Conservation (phyloP, 1,140 invertebrate genomes). For the Pristionchus pacificus region DNA sequence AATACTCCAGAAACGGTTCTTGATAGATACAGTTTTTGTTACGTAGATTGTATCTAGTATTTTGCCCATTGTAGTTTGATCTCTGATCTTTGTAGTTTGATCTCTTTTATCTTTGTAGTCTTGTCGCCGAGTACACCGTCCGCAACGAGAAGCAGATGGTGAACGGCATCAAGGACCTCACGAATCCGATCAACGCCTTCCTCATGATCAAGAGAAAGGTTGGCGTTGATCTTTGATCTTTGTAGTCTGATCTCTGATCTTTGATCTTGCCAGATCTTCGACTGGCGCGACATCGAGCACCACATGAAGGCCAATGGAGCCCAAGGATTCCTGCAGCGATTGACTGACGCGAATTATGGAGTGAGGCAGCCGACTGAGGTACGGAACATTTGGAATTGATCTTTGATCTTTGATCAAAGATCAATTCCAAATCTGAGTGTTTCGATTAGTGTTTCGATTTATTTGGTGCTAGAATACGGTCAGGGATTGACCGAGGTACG, state of each 20-base stretch:
- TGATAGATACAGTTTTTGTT: neutral
- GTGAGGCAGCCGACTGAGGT: constrained; percentile 31
- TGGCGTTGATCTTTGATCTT: constrained; percentile 61
- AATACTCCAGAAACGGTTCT: neutral
- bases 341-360: constrained; percentile 22
- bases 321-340: neutral
- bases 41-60: constrained; percentile 8
- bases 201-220: constrained; percentile 88
- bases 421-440: too few relatives aligned
- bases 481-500: too few relatives aligned
- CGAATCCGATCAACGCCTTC: constrained; percentile 93
- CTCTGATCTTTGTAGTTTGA: too few relatives aligned
- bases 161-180: constrained; percentile 29
- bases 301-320: constrained; percentile 37
- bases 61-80: constrained; percentile 13
- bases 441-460: too few relatives aligned
- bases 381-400: too few relatives aligned
- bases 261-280: constrained; percentile 22
- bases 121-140: constrained; percentile 28
- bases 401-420: too few relatives aligned
- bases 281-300: constrained; percentile 47
- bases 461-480: too few relatives aligned
- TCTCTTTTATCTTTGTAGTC: constrained; percentile 17
- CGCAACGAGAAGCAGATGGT: constrained; percentile 20
- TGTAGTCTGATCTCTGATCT: too few relatives aligned